Conservation (phyloP, 2,888 invertebrate species). For the Ctenicera cuprea region DNA sequence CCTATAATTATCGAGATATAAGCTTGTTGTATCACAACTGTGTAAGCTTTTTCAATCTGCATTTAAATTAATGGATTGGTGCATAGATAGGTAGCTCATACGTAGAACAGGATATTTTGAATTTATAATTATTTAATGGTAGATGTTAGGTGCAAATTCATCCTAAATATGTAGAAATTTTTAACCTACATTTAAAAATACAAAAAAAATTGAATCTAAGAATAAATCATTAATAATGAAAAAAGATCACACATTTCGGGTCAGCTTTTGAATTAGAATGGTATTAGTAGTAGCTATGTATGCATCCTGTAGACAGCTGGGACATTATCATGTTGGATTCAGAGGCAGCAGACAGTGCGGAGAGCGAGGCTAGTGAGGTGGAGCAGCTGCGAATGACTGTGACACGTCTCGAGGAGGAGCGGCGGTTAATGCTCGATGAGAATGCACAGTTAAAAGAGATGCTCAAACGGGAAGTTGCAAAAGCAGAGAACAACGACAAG, state of each 20-base stretch:
- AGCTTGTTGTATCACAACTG: no score
- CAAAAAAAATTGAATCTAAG: no score
- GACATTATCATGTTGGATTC: slow-evolving; percentile 72
- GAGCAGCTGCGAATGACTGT: slow-evolving; percentile 76
- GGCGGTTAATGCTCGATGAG: slow-evolving; percentile 72
- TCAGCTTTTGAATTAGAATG: slow-evolving; percentile 38
- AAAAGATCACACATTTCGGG: slow-evolving; percentile 15
- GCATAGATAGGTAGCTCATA: no score
- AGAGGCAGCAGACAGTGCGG: slow-evolving; percentile 78
- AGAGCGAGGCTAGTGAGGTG: slow-evolving; percentile 76
- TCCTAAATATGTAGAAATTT: no score
- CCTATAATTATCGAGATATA: no score
- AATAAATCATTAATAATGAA: background rate
- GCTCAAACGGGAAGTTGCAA: slow-evolving; percentile 84
- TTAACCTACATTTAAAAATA: no score
- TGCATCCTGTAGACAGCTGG: slow-evolving; percentile 69
- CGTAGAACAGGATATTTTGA: no score
- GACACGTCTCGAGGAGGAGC: slow-evolving; percentile 82
- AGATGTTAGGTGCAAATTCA: no score
- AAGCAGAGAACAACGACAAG: slow-evolving; percentile 82
- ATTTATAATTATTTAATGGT: no score
- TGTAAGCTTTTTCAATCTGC: no score
- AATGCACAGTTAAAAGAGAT: slow-evolving; percentile 82
- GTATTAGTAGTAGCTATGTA: slow-evolving; percentile 50
- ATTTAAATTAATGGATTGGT: no score